Evolutionary conservation across 2,797 vertebrate species (phyloP), one percentile per base, ranked within the genome.

Genomic region (Argyrosomus regius): DNA sequence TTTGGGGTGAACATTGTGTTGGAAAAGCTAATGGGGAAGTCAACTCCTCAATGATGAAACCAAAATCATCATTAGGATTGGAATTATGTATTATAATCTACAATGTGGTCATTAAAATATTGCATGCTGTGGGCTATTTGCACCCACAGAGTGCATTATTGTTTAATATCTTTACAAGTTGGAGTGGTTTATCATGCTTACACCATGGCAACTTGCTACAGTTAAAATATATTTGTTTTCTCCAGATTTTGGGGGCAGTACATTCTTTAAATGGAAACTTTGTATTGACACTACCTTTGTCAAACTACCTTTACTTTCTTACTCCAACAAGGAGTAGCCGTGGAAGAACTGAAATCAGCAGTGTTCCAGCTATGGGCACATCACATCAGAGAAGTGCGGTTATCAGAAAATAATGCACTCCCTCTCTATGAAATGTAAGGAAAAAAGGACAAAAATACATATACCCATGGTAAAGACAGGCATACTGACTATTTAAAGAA

Each of bases 141-240:
- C 22, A 28, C 28, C n/a, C 8, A 43, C 46, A 50, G 22, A 58
- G 35, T 46, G 39, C 26, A 53, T 72, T 66, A 72, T 57, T 52
- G 10, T 24, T 72, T 22, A 59, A 46, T 70, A 63, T 11, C 53
- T 77, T 14, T 41, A 54, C 17, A 46, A 1, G 3, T 17, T 22
- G 22, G 18, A 56, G 13, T 56, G 16, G 2, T 61, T 61, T 50
- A 43, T 52, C 16, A 59, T 69, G 45, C 20, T 26, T 53, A 50
- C 31, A 41, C n/a, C 59, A 26, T 2, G 12, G 16, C 16, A 35
- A 54, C n/a, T 39, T 49, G 49, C 48, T 56, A 48, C n/a, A 59
- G 16, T 41, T 46, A 18, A 57, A 64, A 26, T 43, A 18, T 22
- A 53, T 54, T 7, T 31, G 39, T 24, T 54, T 58, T 18, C 13